phyloP scores from a whole-genome alignment of 1,140 invertebrate species.

The Carcinoscorpius rotundicauda region DNA sequence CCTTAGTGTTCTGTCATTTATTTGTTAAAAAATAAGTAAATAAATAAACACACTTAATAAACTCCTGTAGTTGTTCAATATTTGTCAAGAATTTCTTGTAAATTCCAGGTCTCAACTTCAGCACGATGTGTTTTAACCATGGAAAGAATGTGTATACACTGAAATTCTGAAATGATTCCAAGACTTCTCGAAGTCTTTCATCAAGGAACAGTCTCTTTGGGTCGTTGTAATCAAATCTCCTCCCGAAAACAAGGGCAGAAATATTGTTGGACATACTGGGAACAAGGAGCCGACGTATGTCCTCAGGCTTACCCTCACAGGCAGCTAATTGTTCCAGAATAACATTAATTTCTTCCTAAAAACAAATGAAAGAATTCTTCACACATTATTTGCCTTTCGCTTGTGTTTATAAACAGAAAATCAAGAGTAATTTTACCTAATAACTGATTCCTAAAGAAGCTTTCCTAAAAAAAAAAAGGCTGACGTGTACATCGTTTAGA shows the following conservation, averaged over 20 bases:
- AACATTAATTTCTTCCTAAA: conserved; percentile 15
- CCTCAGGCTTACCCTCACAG: conserved; percentile 7
- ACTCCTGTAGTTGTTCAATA: conserved; percentile 7
- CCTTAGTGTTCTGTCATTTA: too few species aligned
- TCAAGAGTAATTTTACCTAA: too few species aligned
- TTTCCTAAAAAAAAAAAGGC: too few species aligned
- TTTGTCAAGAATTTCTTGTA: conserved; percentile 10
- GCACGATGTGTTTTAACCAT: conserved; percentile 10
- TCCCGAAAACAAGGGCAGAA: conserved; percentile 75
- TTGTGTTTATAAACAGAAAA: too few species aligned
- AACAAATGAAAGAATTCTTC: not conserved
- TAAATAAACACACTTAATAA: too few species aligned
- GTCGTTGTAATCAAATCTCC: conserved; percentile 42
- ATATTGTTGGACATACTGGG: conserved; percentile 49
- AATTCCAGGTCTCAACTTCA: not conserved
- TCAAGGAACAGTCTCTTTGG: conserved; percentile 51
- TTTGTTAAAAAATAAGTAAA: too few species aligned
- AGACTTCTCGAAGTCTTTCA: conserved; percentile 51
- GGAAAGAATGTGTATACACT: conserved; percentile 18
- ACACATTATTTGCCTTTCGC: too few species aligned
- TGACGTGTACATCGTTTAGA: too few species aligned
- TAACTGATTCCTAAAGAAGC: too few species aligned
- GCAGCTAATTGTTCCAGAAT: conserved; percentile 5
- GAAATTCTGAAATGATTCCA: conserved; percentile 15
- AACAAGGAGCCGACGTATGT: conserved; percentile 11